Conservation (phyloP, 2,888 invertebrate genomes). For the Xylophagus ater region DNA sequence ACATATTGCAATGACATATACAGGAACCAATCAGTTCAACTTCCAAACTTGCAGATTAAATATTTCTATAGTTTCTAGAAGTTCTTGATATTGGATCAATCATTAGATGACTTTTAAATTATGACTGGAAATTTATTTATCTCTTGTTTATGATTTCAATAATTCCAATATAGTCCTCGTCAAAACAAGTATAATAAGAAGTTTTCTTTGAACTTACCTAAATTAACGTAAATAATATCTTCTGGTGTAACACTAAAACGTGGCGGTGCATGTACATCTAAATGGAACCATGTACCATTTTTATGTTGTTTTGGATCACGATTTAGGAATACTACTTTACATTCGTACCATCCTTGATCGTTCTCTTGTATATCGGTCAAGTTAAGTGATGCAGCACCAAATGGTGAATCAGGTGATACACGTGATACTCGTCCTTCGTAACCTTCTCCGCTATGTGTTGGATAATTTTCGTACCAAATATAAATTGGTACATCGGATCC, state of each 20-base stretch:
- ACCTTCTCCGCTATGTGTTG: conserved; percentile 89
- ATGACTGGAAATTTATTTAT: too few species aligned
- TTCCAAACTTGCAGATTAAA: too few species aligned
- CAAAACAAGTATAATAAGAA: too few species aligned
- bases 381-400: conserved; percentile 89
- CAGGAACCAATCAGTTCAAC: too few species aligned
- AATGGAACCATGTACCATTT: conserved; percentile 96
- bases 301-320: conserved; percentile 84
- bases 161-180: too few species aligned
- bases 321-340: conserved; percentile 90
- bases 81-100: too few species aligned
- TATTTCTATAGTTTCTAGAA: too few species aligned
- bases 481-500: conserved; percentile 94
- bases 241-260: conserved; percentile 91
- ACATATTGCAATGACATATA: too few species aligned
- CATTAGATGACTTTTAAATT: too few species aligned
- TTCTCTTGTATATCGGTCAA: conserved; percentile 86
- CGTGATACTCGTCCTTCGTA: conserved; percentile 87
- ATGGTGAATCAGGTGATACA: conserved; percentile 76
- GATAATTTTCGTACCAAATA: conserved; percentile 97
- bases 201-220: conserved; percentile 50
- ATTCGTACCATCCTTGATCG: conserved; percentile 96
- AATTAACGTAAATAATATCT: conserved; percentile 92
- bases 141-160: too few species aligned
- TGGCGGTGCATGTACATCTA: conserved; percentile 94